A percentile compares a stretch with the other conserved stretches of the same genome.
phyloP scores from a whole-genome alignment of 1,140 invertebrate species.

The Sitobion miscanthi region DNA sequence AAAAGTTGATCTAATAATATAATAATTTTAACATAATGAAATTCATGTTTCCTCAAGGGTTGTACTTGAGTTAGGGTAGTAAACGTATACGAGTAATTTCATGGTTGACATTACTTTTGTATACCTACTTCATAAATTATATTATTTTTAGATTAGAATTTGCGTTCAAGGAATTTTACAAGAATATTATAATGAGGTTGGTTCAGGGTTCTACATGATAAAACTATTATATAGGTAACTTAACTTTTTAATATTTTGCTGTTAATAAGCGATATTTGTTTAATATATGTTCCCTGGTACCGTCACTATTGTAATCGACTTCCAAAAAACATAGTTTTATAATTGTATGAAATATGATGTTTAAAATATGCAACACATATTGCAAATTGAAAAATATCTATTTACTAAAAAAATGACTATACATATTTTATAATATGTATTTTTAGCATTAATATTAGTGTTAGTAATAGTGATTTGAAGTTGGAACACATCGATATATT shows the following conservation, averaged over 20 bases:
- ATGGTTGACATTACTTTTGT: background rate
- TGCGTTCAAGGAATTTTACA: background rate
- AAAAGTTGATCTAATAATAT: background rate
- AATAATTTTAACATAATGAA: background rate
- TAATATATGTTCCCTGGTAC: background rate
- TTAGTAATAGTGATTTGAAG: no score
- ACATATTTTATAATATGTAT: background rate
- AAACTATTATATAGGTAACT: background rate
- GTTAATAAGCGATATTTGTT: background rate
- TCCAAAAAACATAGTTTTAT: background rate
- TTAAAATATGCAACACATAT: background rate
- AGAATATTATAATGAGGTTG: background rate
- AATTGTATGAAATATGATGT: background rate
- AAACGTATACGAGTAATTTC: background rate
- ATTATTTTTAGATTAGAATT: slow-evolving; percentile 11
- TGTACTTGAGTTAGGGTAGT: background rate
- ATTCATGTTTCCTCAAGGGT: background rate
- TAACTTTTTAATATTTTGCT: background rate
- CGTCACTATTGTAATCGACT: background rate
- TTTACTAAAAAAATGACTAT: background rate
- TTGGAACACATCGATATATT: no score
- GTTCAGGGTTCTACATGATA: background rate
- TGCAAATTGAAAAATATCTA: background rate
- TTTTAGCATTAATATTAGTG: no score
- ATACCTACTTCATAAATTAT: background rate